Conservation (phyloP, 2,888 invertebrate genomes). For the Reticulitermes lucifugus region DNA sequence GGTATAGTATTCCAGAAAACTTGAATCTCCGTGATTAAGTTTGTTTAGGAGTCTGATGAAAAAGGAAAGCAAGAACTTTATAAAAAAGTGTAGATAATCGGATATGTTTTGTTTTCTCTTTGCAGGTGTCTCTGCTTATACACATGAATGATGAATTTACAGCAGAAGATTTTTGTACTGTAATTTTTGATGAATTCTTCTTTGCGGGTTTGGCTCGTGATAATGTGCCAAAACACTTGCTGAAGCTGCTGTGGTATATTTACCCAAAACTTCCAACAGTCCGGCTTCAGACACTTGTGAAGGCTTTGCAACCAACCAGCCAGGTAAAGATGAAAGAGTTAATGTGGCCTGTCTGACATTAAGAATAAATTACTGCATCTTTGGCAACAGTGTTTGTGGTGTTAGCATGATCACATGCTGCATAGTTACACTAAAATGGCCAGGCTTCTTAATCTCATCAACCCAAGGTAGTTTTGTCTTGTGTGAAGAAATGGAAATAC, state of each 20-base stretch:
- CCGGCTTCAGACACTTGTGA: constrained; percentile 83
- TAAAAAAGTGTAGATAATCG: neutral
- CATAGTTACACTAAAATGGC: too few relatives aligned
- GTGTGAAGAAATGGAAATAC: too few relatives aligned
- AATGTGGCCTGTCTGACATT: neutral
- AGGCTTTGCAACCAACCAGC: constrained; percentile 75
- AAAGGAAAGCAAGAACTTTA: too few relatives aligned
- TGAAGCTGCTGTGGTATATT: constrained; percentile 92
- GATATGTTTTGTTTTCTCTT: constrained; percentile 42
- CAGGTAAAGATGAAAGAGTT: constrained; percentile 59
- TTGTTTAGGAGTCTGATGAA: too few relatives aligned
- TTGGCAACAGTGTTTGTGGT: too few relatives aligned
- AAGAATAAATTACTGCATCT: too few relatives aligned
- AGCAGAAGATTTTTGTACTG: constrained; percentile 94
- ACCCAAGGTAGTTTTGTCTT: too few relatives aligned
- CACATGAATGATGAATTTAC: constrained; percentile 93
- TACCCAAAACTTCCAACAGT: constrained; percentile 85
- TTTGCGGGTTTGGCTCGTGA: constrained; percentile 90
- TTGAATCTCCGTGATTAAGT: too few relatives aligned
- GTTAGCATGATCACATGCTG: too few relatives aligned
- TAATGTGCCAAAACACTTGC: constrained; percentile 90
- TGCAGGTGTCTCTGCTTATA: constrained; percentile 79
- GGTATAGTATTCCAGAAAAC: too few relatives aligned
- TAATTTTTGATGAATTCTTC: constrained; percentile 95
- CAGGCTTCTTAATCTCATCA: too few relatives aligned